Evolutionary conservation across 2,113 vertebrate species (phyloP), one percentile per base, ranked within the genome.

Genomic region (Phoxinus phoxinus): DNA sequence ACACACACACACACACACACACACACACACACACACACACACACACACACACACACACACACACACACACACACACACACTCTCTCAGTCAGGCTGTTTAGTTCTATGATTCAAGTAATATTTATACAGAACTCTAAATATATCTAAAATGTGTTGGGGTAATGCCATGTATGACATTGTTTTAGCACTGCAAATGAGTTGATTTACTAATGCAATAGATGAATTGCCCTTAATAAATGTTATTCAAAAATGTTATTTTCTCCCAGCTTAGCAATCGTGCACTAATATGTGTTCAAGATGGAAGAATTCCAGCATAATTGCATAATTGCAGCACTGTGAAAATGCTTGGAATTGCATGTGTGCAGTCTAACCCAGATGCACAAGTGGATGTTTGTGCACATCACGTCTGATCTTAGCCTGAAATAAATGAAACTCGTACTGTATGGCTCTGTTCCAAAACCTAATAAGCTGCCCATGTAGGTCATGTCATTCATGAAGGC

Each of bases 261-360:
- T 81, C 79, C 59, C 79, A 81, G 79, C 25, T 81, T 41, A 81
- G 79, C 59, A 81, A 59, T 81, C 5, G 3, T 65, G 41, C 79
- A 32, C 41, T 81, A 67, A 81, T 81, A 59, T 23, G 25, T 67
- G 79, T 65, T 67, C 59, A 81, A 81, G 44, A 67, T 27, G 8
- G 59, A 23, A 23, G 65, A 65, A 81, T 65, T 48, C 59, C 23
- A 44, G 25, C 59, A 81, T 81, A 81, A 81, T 65, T 81, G 78
- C 41, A 30, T 65, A 51, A 71, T 83, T 59, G 15, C 53, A 78
- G 75, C 53, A 59, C 19, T 37, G 27, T 83, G 63, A 35, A 83
- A 71, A 81, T 51, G 41, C 17, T 21, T 41, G 35, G n/a, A 61
- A 44, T 81, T 44, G 46, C 41, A 65, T 35, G 46, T 51, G 63